A percentile compares a stretch with the other conserved stretches of the same genome.
Evolutionary conservation across 2,888 invertebrate genomes (phyloP).

Genomic region (Mimas tiliae): DNA sequence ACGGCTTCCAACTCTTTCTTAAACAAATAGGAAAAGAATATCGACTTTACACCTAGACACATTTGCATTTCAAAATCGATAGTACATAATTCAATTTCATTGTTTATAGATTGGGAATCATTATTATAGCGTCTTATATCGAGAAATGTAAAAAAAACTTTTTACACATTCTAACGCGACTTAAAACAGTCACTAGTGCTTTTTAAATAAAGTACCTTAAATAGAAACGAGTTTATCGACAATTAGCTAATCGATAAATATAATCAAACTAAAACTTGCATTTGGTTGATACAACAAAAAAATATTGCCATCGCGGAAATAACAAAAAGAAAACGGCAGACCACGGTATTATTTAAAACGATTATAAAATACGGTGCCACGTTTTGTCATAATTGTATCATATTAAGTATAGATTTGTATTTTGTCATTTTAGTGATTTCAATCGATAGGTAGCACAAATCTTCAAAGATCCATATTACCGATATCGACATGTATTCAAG

Average conservation of each 20-base stretch:
- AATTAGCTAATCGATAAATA: neutral
- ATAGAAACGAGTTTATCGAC: conserved; percentile 17
- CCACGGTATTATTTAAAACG: neutral
- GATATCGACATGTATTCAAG: conserved; percentile 8
- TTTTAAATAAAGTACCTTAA: conserved; percentile 21
- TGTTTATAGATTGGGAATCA: conserved; percentile 7
- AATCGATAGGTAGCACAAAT: neutral
- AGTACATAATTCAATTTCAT: neutral
- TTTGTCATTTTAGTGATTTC: neutral
- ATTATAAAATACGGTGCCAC: too few species aligned
- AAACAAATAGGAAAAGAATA: neutral
- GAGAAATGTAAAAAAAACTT: conserved; percentile 21
- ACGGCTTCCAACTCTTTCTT: neutral
- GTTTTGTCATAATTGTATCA: neutral
- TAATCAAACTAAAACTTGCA: conserved; percentile 9
- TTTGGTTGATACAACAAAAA: conserved; percentile 2
- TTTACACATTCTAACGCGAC: conserved; percentile 19
- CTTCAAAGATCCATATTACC: neutral
- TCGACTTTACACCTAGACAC: neutral
- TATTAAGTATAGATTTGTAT: neutral
- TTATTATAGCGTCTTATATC: neutral
- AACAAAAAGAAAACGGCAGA: neutral
- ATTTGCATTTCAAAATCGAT: conserved; percentile 1
- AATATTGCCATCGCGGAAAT: conserved; percentile 1
- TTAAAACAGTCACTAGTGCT: conserved; percentile 20